Base-by-base conservation (phyloP, 2,888 invertebrate species). In the Myopa testacea region DNA sequence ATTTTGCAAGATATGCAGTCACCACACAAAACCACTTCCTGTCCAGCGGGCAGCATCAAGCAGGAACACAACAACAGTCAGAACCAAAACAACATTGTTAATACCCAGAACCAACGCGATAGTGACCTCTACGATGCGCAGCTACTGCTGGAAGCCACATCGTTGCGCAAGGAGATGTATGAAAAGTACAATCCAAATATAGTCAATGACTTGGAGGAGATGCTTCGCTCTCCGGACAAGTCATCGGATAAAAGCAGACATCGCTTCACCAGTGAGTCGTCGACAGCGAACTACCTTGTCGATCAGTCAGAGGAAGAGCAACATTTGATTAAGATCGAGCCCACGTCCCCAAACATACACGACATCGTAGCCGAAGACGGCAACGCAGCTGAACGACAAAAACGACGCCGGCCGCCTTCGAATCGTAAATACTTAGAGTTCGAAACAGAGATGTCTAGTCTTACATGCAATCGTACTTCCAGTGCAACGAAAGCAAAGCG, bases 131-230 rank as follows among this genome's bases (percentile, higher is more conserved):
- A 87, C 75, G 88, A 89, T 78, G 86, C 86, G 1, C 87, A 88
- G 65, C 81, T 89, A 26, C 80, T 89, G 8, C 81, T 88, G 3
- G 87, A 87, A 78, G 84, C 87, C 10, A 81, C 86, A 0, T 81
- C 88, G 52, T 80, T 87, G 60, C 87, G 88, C 0, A 86, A 88
- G 40, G 88, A 88, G 75, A 81, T 85, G 1, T 86, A 83, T 58
- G 88, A 88, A n/a, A 87, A 88, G 78, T 88, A 85, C 74, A 88
- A 87, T 81, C 87, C 87, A 0, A 88, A 86, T 80, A 85, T 88
- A 78, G 89, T 88, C 6, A 87, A 89, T 73, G 90, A 90, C 82
- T 82, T 90, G 69, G 89, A 90, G 82, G 89, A 89, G 63, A 89
- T 90, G 26, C 79, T 90, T 7, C 86, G 89, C 67, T 89, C 89